These are phyloP conservation scores for Rhinoptilus africanus DNA, from an alignment of 2,113 vertebrate genomes.

Conservation along the genomic window DNA sequence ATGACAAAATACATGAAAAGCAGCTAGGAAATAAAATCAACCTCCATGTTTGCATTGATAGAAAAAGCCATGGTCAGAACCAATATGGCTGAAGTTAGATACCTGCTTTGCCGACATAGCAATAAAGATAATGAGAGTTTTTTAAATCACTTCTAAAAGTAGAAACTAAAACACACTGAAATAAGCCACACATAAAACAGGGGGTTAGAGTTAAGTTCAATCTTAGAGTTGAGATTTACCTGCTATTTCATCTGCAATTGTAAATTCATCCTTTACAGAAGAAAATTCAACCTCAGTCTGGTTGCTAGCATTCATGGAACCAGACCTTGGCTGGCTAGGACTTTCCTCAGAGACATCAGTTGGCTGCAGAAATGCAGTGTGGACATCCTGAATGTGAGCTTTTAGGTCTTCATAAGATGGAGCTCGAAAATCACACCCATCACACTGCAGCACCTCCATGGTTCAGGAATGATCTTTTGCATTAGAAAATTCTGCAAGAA, in stretches of 20 bases:
- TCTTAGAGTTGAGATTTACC: conserved; percentile 73
- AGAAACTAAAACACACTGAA: neutral
- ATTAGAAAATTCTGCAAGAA: conserved; percentile 85
- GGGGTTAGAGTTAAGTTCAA: neutral
- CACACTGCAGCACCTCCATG: conserved; percentile 98
- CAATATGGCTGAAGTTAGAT: neutral
- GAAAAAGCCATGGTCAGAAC: neutral
- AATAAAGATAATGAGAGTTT: neutral
- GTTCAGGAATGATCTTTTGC: conserved; percentile 82
- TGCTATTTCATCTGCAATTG: conserved; percentile 82
- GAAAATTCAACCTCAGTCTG: conserved; percentile 87
- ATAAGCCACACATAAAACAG: neutral
- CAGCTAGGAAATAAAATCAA: neutral
- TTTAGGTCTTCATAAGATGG: conserved; percentile 96
- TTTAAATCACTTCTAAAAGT: neutral
- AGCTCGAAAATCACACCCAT: conserved; percentile 97
- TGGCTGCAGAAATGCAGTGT: conserved; percentile 95
- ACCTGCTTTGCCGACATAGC: neutral
- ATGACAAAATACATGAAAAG: neutral
- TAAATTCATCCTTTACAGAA: conserved; percentile 86
- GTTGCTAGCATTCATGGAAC: conserved; percentile 81
- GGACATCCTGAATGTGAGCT: conserved; percentile 96
- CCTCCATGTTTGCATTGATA: neutral
- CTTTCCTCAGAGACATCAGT: conserved; percentile 88
- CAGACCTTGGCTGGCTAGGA: conserved; percentile 72